Conservation (phyloP, 1,140 invertebrate genomes). For the Zaprionus capensis region DNA sequence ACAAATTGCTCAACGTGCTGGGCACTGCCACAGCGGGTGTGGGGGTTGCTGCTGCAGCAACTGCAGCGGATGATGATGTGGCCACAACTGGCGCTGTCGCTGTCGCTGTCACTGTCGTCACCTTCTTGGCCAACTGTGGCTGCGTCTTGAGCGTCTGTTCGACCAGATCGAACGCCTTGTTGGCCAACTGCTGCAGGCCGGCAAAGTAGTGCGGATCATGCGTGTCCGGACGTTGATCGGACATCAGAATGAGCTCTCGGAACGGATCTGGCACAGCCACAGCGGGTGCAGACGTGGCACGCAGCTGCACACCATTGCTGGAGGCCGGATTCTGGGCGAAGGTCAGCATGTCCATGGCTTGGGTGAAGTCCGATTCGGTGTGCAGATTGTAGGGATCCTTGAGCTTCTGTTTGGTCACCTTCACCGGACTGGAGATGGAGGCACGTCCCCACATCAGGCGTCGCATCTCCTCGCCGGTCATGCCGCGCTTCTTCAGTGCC, state of each 20-base stretch:
- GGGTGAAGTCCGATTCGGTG: constrained; percentile 85
- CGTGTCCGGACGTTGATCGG: constrained; percentile 83
- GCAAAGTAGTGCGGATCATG: constrained; percentile 84
- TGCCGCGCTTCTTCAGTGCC: constrained; percentile 91
- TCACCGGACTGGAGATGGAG: constrained; percentile 93
- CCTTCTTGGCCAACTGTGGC: constrained; percentile 40
- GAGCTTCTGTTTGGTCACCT: constrained; percentile 86
- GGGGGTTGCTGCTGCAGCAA: constrained; percentile 12
- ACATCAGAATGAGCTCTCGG: constrained; percentile 85
- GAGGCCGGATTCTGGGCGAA: constrained; percentile 87
- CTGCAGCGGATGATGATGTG: neutral
- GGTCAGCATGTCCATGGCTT: constrained; percentile 92
- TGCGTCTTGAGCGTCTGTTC: constrained; percentile 79
- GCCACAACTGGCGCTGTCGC: neutral
- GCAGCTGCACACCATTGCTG: constrained; percentile 58
- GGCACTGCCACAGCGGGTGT: constrained; percentile 40
- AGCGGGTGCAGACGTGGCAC: constrained; percentile 19
- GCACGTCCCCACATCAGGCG: constrained; percentile 94
- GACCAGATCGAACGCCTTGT: constrained; percentile 84
- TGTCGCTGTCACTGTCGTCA: neutral
- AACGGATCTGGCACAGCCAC: constrained; percentile 85
- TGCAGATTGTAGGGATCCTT: constrained; percentile 81
- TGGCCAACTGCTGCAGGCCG: constrained; percentile 85
- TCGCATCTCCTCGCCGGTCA: constrained; percentile 93
- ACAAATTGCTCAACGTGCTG: constrained; percentile 68